These are phyloP conservation scores for Pollicipes pollicipes DNA, from an alignment of 1,140 invertebrate species.

Conservation along the genomic window DNA sequence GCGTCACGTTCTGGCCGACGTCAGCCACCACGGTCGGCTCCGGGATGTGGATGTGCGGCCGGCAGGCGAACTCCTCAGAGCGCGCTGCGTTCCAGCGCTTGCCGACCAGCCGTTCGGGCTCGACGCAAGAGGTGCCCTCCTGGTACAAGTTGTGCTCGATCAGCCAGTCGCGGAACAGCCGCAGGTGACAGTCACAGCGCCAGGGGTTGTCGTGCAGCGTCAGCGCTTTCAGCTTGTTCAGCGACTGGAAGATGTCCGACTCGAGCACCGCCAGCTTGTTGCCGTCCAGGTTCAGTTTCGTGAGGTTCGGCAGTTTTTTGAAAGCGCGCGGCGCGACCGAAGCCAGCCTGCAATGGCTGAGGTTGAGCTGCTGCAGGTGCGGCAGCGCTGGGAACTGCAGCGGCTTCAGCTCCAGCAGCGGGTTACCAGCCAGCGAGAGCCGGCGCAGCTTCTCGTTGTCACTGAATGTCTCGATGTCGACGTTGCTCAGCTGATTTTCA, in stretches of 20 bases:
- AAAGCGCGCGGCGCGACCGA: conserved; percentile 44
- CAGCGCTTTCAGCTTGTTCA: conserved; percentile 51
- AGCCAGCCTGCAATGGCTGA: conserved; percentile 56
- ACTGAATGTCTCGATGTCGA: conserved; percentile 13
- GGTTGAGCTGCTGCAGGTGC: conserved; percentile 47
- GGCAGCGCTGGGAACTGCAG: conserved; percentile 51
- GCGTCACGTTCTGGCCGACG: conserved; percentile 51
- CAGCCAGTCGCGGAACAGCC: conserved; percentile 62
- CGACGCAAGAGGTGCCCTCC: conserved; percentile 40
- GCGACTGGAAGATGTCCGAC: conserved; percentile 42
- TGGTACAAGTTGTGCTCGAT: conserved; percentile 45
- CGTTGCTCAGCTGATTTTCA: conserved; percentile 34
- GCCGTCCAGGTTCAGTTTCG: conserved; percentile 31
- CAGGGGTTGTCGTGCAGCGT: conserved; percentile 69
- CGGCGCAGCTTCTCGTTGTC: conserved; percentile 47
- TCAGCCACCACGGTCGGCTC: conserved; percentile 44
- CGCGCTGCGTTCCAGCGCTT: conserved; percentile 46
- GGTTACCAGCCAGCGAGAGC: conserved; percentile 49
- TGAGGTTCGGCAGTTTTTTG: conserved; percentile 35
- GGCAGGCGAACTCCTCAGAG: conserved; percentile 50
- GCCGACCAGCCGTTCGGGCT: conserved; percentile 36
- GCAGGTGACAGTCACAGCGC: conserved; percentile 67
- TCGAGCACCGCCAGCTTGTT: conserved; percentile 47
- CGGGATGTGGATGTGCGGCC: conserved; percentile 40
- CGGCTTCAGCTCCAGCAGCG: conserved; percentile 38